Evolutionary conservation across 2,797 vertebrate species (phyloP).

Genomic region (Sebastes paucispinis): DNA sequence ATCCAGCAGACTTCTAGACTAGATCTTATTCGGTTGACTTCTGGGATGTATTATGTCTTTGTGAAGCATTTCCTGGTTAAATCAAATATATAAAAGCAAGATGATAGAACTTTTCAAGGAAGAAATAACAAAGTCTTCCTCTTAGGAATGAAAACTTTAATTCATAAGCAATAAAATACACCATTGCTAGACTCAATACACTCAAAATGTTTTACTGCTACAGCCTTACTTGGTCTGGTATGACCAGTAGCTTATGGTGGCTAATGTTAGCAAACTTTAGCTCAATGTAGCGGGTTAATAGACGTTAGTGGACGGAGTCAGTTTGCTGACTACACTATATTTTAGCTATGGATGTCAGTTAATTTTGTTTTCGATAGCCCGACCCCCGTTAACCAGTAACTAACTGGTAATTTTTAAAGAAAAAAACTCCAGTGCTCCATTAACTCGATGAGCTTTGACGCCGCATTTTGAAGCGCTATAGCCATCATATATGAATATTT

Average conservation of each 20-base stretch:
- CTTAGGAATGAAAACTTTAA: background rate
- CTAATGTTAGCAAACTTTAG: background rate
- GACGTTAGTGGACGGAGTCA: background rate
- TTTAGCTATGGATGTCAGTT: background rate
- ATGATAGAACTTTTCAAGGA: background rate
- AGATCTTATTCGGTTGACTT: background rate
- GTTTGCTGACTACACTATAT: background rate
- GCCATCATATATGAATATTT: too few relatives aligned
- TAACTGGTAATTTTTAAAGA: too few relatives aligned
- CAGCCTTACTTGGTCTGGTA: background rate
- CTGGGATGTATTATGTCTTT: background rate
- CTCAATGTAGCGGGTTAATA: background rate
- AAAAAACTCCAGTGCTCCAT: too few relatives aligned
- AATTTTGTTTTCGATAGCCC: accelerated
- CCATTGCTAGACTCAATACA: background rate
- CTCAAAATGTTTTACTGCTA: background rate
- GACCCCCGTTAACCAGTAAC: background rate
- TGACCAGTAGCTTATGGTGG: background rate
- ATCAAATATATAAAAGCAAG: background rate
- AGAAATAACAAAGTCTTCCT: background rate
- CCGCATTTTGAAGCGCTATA: too few relatives aligned
- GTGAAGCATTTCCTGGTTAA: background rate
- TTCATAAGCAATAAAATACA: background rate
- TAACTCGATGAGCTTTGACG: too few relatives aligned
- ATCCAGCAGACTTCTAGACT: background rate